These are phyloP conservation scores for Rhinoraja longicauda DNA, from an alignment of 2,797 vertebrate genomes.

Conservation along the genomic window DNA sequence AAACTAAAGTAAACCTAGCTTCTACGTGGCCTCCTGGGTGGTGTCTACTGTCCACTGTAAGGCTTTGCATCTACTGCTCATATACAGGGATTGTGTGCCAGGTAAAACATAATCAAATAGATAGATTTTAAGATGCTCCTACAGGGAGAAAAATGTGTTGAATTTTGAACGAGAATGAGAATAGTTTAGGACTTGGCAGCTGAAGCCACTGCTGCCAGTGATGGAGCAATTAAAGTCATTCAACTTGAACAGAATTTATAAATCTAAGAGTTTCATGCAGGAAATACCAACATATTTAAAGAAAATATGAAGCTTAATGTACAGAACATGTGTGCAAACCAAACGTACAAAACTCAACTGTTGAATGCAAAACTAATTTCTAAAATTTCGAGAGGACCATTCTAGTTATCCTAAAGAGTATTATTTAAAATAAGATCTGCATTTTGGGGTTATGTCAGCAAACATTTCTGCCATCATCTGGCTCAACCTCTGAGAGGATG, in stretches of 20 bases:
- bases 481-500: neutral
- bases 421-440: neutral
- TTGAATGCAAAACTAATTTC: neutral
- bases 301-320: neutral
- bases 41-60: no score
- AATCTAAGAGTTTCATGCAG: neutral
- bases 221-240: neutral
- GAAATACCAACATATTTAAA: neutral
- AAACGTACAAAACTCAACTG: neutral
- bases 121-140: no score
- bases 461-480: neutral
- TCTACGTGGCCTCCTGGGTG: no score
- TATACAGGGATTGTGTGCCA: no score
- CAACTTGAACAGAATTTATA: neutral
- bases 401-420: neutral
- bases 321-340: neutral
- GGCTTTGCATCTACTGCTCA: no score
- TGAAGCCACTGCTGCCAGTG: neutral
- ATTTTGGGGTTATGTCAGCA: neutral
- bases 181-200: no score
- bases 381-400: neutral
- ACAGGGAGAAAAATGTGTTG: no score
- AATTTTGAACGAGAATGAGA: no score
- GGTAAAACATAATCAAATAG: no score
- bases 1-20: no score